Evolutionary conservation across 2,797 vertebrate species (phyloP).

Genomic region (Monodelphis domestica): DNA sequence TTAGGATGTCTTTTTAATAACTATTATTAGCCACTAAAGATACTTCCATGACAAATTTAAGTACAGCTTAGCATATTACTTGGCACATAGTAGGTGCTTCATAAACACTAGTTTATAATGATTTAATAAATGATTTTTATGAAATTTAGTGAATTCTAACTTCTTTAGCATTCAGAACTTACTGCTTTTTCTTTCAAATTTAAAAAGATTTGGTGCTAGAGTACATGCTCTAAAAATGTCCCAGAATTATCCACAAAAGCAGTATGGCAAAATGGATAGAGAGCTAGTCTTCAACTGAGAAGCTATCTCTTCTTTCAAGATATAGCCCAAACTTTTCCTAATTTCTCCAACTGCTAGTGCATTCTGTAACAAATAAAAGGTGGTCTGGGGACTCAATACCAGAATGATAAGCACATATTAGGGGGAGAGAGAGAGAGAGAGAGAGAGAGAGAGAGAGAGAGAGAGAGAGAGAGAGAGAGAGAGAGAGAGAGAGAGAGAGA

Average conservation of each 20-base stretch:
- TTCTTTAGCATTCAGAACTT: neutral
- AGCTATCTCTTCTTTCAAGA: neutral
- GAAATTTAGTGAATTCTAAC: neutral
- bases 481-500: too few relatives aligned
- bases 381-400: too few relatives aligned
- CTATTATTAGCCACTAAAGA: neutral
- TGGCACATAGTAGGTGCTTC: neutral
- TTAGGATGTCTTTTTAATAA: neutral
- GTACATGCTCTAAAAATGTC: neutral
- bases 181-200: neutral
- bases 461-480: too few relatives aligned
- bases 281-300: neutral
- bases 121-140: neutral
- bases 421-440: too few relatives aligned
- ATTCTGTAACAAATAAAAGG: too few relatives aligned
- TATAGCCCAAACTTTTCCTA: neutral
- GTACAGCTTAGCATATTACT: neutral
- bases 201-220: neutral
- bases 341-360: neutral
- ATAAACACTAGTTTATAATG: neutral
- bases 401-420: too few relatives aligned
- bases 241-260: neutral
- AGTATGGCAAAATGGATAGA: neutral
- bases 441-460: too few relatives aligned
- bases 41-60: neutral